Evolutionary conservation across 2,888 invertebrate genomes (phyloP).

Genomic region (Athalia rosae): DNA sequence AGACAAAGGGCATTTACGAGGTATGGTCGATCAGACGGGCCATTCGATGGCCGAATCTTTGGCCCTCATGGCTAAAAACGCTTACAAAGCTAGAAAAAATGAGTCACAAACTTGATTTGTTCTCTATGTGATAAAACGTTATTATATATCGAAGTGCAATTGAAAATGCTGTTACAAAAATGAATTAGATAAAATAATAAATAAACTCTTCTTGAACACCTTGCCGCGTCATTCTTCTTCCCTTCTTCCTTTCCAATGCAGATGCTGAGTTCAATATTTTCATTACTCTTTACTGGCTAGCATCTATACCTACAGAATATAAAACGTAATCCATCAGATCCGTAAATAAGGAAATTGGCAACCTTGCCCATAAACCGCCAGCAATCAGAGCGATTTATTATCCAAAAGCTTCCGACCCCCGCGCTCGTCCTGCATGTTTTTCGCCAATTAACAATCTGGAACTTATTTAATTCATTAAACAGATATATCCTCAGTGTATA

Average conservation of each 20-base stretch:
- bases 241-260: too few relatives aligned
- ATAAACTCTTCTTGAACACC: too few relatives aligned
- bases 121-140: not conserved
- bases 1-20: slow-evolving; percentile 78
- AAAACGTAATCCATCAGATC: slow-evolving; percentile 27
- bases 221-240: too few relatives aligned
- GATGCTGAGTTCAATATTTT: not conserved
- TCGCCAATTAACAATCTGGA: slow-evolving; percentile 29
- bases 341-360: slow-evolving; percentile 32
- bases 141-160: too few relatives aligned
- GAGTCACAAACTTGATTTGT: slow-evolving; percentile 15
- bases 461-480: slow-evolving; percentile 45
- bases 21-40: slow-evolving; percentile 84
- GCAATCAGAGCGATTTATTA: slow-evolving; percentile 37
- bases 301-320: not conserved
- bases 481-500: slow-evolving; percentile 31
- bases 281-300: not conserved
- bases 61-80: slow-evolving; percentile 51
- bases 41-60: slow-evolving; percentile 76
- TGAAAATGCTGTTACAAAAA: too few relatives aligned
- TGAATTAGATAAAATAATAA: too few relatives aligned
- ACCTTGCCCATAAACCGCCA: slow-evolving; percentile 8
- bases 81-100: not conserved
- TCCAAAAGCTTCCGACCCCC: slow-evolving; percentile 44
- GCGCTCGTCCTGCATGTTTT: slow-evolving; percentile 9